Base-by-base conservation (phyloP, 2,888 invertebrate species). In the Pimpla rufipes region DNA sequence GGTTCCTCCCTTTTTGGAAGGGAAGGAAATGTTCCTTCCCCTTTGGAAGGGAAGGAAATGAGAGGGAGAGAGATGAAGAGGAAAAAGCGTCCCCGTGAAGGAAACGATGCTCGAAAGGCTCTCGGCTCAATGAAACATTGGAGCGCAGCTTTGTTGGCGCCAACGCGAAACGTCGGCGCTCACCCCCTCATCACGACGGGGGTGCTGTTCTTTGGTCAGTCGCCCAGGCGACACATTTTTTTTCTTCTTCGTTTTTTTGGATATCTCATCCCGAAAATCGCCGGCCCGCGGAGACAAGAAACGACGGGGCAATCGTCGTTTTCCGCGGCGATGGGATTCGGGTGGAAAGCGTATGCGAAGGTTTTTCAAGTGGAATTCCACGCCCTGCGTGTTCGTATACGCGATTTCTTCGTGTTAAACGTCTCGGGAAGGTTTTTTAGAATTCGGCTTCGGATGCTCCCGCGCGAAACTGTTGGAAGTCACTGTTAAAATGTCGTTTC, bases 131-230 rank as follows among this genome's bases (percentile, higher is more conserved):
- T 40, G 75, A 70, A 57, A 47, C 50, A 81, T 89, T 90, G 88
- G 71, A 70, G 85, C 85, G 89, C 90, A 89, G 90, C 89, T 92
- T 92, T 93, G 89, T 92, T 89, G 89, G 89, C 90, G 88, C 87
- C 87, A 85, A 90, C 89, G 89, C 88, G 90, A 92, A 85, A 90
- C 90, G 90, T 91, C 88, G 85, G 88, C 88, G 91, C 90, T 89
- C 89, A 86, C 87, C 87, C 89, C 83, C 76, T 68, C 62, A 29
- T 67, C 57, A 47, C 7, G 57, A 40, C 70, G 85, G 86, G 86
- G 86, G 75, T 87, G 87, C 81, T 84, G 64, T 85, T 83, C 66
- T 81, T 84, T 86, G 77, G 55, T 75, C 74, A 45, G 73, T 73
- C 80, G 78, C 47, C 55, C 16, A 74, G 37, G 68, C 67, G 80